Evolutionary conservation across 2,888 invertebrate genomes (phyloP).

Genomic region (Nemurella pictetii): DNA sequence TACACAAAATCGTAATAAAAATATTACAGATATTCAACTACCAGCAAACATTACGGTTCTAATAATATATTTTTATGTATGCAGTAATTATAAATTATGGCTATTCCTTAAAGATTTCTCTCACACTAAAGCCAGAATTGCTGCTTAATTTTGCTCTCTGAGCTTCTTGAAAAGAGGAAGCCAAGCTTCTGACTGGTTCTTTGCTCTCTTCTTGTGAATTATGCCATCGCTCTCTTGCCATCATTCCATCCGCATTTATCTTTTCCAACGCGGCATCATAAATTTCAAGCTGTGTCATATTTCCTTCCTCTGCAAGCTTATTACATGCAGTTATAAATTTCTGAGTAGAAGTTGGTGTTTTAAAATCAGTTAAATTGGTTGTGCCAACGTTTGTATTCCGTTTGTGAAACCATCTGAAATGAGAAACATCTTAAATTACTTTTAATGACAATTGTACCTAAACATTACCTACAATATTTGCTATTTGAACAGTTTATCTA

Average conservation of each 20-base stretch:
- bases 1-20: too few species aligned
- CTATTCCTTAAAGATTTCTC: slow-evolving; percentile 51
- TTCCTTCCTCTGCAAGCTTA: slow-evolving; percentile 59
- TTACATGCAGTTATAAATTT: slow-evolving; percentile 65
- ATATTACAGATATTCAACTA: too few species aligned
- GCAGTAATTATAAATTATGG: not conserved
- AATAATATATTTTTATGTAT: not conserved
- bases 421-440: slow-evolving; percentile 34
- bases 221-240: not conserved
- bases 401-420: slow-evolving; percentile 66
- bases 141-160: slow-evolving; percentile 35
- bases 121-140: slow-evolving; percentile 45
- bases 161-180: slow-evolving; percentile 48
- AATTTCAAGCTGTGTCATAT: slow-evolving; percentile 58
- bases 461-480: too few species aligned
- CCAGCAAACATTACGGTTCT: too few species aligned
- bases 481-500: too few species aligned
- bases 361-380: slow-evolving; percentile 59
- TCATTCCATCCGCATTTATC: slow-evolving; percentile 49
- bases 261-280: slow-evolving; percentile 56
- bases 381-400: slow-evolving; percentile 59
- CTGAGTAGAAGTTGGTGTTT: slow-evolving; percentile 60
- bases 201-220: not conserved
- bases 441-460: too few species aligned
- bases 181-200: slow-evolving; percentile 43